Evolutionary conservation across 2,888 invertebrate species (phyloP), one percentile per base, ranked within the genome.

Genomic region (Philereme vetulata): DNA sequence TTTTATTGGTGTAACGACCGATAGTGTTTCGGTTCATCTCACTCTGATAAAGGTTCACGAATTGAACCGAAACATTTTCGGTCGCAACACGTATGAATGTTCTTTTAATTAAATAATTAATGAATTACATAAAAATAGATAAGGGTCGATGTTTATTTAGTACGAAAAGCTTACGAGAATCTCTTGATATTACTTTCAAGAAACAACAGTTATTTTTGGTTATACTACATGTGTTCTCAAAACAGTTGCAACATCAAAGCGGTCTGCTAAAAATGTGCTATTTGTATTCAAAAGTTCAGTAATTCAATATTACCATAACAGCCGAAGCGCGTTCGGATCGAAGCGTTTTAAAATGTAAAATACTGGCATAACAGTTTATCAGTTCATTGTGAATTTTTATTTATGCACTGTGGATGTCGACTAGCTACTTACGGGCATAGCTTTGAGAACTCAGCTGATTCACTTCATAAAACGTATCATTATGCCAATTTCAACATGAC

Each of bases 371-470:
- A 54, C 54, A 44, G 55, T 56, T 62, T 62, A 62, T 62, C 62
- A 62, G 62, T 62, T 62, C 58, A 62, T 62, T 59, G 58, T 62
- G 51, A 51, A 45, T 51, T 58, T 62, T 58, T 62, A 62, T 62
- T 62, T 58, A 62, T 51, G 51, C 48, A 40, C 44, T 44, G 32
- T 45, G n/a, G 35, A 58, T 54, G 53, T 53, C 42, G 48, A 6
- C 47, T 51, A 51, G 62, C 62, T 62, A 48, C 54, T 62, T 57
- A 46, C 44, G 21, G 43, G 5, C 43, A 53, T 47, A 55, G 60
- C 42, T 48, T 8, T 21, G 3, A 32, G 0, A 8, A 6, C 3
- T 1, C 43, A 53, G 61, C 53, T 57, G 11, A 43, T 34, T 46
- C 35, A 56, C 34, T 53, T 8, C n/a, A 36, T 7, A 21, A 4